Evolutionary conservation across 2,888 invertebrate species (phyloP).

Genomic region (Lithophane ornitopus): DNA sequence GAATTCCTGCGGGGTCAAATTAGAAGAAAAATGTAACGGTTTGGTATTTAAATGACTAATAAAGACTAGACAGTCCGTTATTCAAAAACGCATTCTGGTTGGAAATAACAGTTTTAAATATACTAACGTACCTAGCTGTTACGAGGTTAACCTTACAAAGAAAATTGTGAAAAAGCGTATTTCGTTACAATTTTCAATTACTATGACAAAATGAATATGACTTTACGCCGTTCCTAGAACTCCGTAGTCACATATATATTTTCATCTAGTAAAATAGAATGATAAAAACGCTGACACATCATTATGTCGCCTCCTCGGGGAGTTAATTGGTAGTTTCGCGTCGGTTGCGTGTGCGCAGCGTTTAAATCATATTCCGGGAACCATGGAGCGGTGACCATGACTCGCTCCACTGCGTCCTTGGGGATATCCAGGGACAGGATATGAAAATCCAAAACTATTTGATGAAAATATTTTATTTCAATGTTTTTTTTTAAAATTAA

Average conservation of each 20-base stretch:
- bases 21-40: constrained; percentile 41
- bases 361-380: constrained; percentile 80
- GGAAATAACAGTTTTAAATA: constrained; percentile 51
- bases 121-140: constrained; percentile 16
- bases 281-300: constrained; percentile 53
- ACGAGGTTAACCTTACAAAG: constrained; percentile 6
- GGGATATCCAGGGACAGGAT: constrained; percentile 59
- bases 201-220: not conserved
- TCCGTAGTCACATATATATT: constrained; percentile 18
- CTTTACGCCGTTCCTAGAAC: constrained; percentile 14
- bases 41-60: constrained; percentile 37
- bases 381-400: constrained; percentile 71
- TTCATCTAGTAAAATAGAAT: constrained; percentile 39
- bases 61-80: constrained; percentile 47
- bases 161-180: constrained; percentile 16
- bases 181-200: constrained; percentile 13
- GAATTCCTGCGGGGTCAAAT: constrained; percentile 53
- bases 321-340: constrained; percentile 55
- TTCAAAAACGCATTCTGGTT: constrained; percentile 40
- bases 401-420: constrained; percentile 70
- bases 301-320: constrained; percentile 59
- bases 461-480: not conserved
- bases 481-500: not conserved
- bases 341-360: constrained; percentile 69
- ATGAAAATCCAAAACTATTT: constrained; percentile 5